Base-by-base conservation (phyloP, 2,113 vertebrate species). In the Halichoeres trimaculatus region DNA sequence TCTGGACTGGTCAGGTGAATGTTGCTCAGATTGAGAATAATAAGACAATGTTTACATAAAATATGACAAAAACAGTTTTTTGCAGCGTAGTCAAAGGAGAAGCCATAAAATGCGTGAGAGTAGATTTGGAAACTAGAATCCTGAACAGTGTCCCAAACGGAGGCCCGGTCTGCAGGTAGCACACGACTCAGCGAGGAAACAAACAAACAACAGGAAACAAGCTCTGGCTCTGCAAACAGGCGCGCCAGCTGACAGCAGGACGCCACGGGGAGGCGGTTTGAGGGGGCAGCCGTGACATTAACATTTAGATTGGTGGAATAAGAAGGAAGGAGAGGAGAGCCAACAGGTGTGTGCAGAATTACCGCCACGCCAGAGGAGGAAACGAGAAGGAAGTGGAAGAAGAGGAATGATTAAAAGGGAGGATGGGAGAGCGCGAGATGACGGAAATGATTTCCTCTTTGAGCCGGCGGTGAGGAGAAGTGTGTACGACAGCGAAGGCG, bases 291-390 rank as follows among this genome's bases (percentile, higher is more conserved):
- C 51, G 56, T 51, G 65, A 70, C 81, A 93, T 92, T 92, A 85
- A 92, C 87, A 91, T 91, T 92, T 90, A 89, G 83, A 93, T 89
- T 91, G 84, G 70, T 17, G 74, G 77, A 61, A 64, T 23, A 59
- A 13, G 67, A 59, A 41, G 38, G 54, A n/a, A 50, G 6, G 6
- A 30, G 30, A 30, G 30, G 70, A 70, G 65, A 73, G 84, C 67
- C 88, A 90, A 90, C 89, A 90, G 91, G 85, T 89, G 84, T 30
- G 38, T 35, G 69, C 38, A 26, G 50, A 73, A 81, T 76, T 80
- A 56, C 71, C 78, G 62, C 5, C 36, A 74, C 74, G 78, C 13
- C 30, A 30, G 58, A 74, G 63, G 74, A 71, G 81, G 79, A 82
- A 83, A 86, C 75, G 69, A 83, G 78, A 60, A 19, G 62, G 70